A percentile compares a stretch with the other conserved stretches of the same genome.
phyloP scores from a whole-genome alignment of 1,140 invertebrate species.

The Calephelis nemesis region DNA sequence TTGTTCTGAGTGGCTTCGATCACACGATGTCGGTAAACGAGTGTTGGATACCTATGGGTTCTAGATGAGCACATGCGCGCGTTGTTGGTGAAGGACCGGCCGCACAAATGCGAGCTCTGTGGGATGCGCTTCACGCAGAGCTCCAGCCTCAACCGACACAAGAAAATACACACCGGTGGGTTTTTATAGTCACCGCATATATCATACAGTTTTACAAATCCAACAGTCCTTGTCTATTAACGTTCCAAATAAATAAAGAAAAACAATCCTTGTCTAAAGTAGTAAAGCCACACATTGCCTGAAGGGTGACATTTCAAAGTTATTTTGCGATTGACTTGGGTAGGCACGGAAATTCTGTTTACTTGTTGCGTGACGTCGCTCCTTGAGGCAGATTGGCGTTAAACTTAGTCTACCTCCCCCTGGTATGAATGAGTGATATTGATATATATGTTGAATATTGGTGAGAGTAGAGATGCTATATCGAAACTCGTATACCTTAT shows the following conservation, averaged over 20 bases:
- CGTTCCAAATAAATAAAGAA: too few relatives aligned
- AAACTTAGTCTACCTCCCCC: constrained; percentile 54
- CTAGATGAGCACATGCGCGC: constrained; percentile 80
- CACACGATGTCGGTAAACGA: constrained; percentile 46
- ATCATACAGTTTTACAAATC: constrained; percentile 46
- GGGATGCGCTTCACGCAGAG: constrained; percentile 88
- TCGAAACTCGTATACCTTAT: constrained; percentile 77
- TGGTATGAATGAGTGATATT: constrained; percentile 59
- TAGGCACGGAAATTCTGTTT: constrained; percentile 1
- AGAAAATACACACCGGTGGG: constrained; percentile 88
- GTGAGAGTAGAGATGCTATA: constrained; percentile 67
- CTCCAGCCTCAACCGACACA: constrained; percentile 90
- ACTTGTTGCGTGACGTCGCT: constrained; percentile 22
- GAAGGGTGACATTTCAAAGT: neutral
- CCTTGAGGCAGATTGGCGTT: constrained; percentile 28
- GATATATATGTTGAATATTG: constrained; percentile 52
- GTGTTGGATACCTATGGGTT: constrained; percentile 54
- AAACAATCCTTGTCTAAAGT: neutral
- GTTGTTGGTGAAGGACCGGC: constrained; percentile 82
- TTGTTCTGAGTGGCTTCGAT: constrained; percentile 47
- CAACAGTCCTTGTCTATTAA: too few relatives aligned
- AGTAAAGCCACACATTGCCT: neutral
- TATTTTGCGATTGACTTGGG: constrained; percentile 7
- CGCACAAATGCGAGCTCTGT: constrained; percentile 88
- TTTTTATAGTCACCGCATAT: constrained; percentile 45